Evolutionary conservation across 2,113 vertebrate genomes (phyloP), one percentile per base, ranked within the genome.

Genomic region (Paedocypris sp.): DNA sequence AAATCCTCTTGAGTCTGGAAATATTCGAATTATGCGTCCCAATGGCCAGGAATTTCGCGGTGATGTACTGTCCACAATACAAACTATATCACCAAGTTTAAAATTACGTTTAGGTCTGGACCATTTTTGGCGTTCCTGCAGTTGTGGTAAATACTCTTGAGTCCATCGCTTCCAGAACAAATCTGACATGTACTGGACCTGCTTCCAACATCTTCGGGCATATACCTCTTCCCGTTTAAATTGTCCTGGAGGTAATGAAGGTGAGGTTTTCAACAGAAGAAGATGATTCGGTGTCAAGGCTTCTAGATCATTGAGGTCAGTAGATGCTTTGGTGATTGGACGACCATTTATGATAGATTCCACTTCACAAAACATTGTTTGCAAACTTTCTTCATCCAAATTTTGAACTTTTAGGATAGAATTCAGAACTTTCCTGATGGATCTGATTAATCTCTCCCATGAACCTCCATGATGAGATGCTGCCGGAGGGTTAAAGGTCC

Each of bases 91-190:
- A 43, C 38, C 48, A n/a, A 15, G 6, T 2, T 19, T 29, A 29
- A 41, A 29, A 3, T 52, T 43, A 2, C 4, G 2, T n/a, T 52
- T 51, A 2, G 11, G 2, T 7, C 36, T 7, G 9, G 33, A 12
- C 25, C 48, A 62, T 16, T 43, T 62, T 18, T 62, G 48, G 6
- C 5, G 5, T n/a, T 52, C 28, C 33, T 42, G 60, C 13, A 51
- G 32, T n/a, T n/a, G n/a, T n/a, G n/a, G n/a, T n/a, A n/a, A n/a
- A n/a, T 61, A 41, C 22, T 61, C 46, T 15, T 7, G 35, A 26
- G 29, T 9, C 58, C 22, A 60, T 36, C 20, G 25, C 4, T 60
- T 60, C 57, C 59, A 61, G 33, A 41, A 61, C 16, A 26, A 12
- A 10, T 39, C 36, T 39, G 36, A 39, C 36, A 39, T 18, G 36